Conservation (phyloP, 2,113 vertebrate species). For the Murina feae region DNA sequence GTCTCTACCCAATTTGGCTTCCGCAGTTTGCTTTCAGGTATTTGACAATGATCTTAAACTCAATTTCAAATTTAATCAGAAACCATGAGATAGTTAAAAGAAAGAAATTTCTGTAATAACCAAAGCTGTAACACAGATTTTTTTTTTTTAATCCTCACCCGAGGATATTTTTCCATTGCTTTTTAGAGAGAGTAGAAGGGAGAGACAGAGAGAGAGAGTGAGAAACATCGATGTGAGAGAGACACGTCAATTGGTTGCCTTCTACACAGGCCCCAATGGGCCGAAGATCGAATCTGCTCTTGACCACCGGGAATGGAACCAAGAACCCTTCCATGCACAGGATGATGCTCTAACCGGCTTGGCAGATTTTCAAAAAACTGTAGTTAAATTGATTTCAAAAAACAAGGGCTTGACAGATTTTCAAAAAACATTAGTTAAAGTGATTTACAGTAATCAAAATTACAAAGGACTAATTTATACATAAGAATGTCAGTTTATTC, state of each 20-base stretch:
- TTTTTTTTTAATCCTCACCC: too few species aligned
- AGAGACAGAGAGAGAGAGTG: too few species aligned
- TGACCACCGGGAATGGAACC: too few species aligned
- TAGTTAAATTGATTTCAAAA: background rate
- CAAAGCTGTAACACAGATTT: background rate
- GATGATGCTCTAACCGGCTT: background rate
- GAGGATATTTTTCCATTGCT: too few species aligned
- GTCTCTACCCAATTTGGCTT: background rate
- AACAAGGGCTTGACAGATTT: background rate
- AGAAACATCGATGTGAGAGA: too few species aligned
- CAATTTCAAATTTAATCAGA: conserved; percentile 9
- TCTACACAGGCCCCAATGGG: too few species aligned
- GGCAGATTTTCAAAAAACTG: background rate
- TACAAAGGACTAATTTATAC: background rate
- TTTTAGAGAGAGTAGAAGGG: too few species aligned
- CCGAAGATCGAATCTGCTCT: too few species aligned
- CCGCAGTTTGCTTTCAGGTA: background rate
- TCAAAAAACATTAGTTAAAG: background rate
- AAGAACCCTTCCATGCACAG: too few species aligned
- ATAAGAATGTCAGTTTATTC: background rate
- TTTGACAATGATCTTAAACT: background rate
- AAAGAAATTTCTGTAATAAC: conserved; percentile 19
- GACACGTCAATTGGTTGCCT: too few species aligned
- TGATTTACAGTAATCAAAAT: conserved; percentile 9
- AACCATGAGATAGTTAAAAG: background rate